Evolutionary conservation across 2,113 vertebrate genomes (phyloP).

Genomic region (Okapia johnstoni): DNA sequence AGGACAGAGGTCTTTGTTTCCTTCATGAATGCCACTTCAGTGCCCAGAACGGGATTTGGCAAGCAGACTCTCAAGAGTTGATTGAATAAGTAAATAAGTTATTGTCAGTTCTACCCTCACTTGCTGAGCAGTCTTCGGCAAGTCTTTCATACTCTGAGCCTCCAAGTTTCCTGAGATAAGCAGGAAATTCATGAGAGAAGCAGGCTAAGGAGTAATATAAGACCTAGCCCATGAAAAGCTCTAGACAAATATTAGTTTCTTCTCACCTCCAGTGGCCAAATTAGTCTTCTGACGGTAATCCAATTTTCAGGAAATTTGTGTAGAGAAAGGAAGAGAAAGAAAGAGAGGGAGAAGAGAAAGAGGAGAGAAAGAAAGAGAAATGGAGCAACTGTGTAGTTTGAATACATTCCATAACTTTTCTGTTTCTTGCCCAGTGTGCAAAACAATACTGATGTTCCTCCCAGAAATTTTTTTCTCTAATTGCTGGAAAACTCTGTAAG

Average conservation of each 20-base stretch:
- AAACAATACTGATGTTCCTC: background rate
- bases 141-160: background rate
- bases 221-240: background rate
- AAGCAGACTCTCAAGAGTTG: background rate
- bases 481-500: conserved; percentile 25
- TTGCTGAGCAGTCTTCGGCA: background rate
- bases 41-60: background rate
- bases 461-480: background rate
- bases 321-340: background rate
- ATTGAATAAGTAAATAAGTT: background rate
- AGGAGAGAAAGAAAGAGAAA: background rate
- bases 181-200: background rate
- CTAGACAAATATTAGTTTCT: background rate
- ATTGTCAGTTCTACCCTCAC: background rate
- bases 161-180: background rate
- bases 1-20: background rate
- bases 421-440: background rate
- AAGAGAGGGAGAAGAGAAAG: background rate
- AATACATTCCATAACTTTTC: background rate
- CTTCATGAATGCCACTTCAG: background rate
- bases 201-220: background rate
- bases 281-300: background rate
- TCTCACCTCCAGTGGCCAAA: background rate
- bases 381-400: background rate
- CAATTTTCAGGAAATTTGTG: background rate